Evolutionary conservation across 1,140 invertebrate genomes (phyloP), one percentile per base, ranked within the genome.

Genomic region (Cotesia chilonis): DNA sequence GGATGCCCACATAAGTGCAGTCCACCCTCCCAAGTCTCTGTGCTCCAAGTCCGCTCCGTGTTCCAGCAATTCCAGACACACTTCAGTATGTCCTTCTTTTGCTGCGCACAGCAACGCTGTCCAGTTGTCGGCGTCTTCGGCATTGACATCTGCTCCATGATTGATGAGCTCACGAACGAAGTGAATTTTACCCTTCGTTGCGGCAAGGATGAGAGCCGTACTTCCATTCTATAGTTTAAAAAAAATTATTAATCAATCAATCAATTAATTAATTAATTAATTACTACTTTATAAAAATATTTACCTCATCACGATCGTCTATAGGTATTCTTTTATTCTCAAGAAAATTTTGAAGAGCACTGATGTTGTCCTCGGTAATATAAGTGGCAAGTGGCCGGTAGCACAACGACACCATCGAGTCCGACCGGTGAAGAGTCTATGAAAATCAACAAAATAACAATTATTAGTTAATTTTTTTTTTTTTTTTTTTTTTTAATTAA

Each of bases 21-120:
- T 96, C 97, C 98, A 99, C 28, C 95, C 95, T 77, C 96, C 96
- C 91, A 97, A 93, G 84, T 99, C 97, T 77, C 94, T 91, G 76
- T 98, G 94, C 80, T 99, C 96, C 60, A 98, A 90, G 57, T 91
- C 86, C 2, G 95, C 96, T 36, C 94, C 94, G 84, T 95, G 92
- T 75, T 98, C 95, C 4, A 99, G 82, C 6, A 99, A 86, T 78
- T 96, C 91, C 65, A 91, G 87, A 28, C 94, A 94, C 60, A 98
- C 91, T 73, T 96, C 92, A 17, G 92, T 87, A 84, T 96, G 91
- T 0, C 97, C 97, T 81, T 95, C 94, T 79, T 96, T 96, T 0
- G 96, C 90, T 9, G 97, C 96, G 85, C 94, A 95, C 57, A 97
- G 87, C 52, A 99, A 84, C 3, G 96, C 91, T 37, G 94, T 95